Base-by-base conservation (phyloP, 2,113 vertebrate species). In the Calypte anna region DNA sequence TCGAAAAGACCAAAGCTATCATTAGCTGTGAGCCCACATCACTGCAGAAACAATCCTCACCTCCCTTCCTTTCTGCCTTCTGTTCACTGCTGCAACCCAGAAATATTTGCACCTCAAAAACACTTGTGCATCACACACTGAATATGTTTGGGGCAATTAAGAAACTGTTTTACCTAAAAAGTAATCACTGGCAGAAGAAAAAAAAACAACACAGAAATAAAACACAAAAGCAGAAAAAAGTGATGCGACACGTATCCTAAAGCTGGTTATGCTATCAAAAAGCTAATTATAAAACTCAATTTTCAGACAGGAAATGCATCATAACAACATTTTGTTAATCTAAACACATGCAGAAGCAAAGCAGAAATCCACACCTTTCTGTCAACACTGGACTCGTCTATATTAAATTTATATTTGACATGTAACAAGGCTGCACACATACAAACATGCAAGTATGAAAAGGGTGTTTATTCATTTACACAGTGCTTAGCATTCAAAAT, bases 401-500 rank as follows among this genome's bases (percentile, higher is more conserved):
- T 78, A 82, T 81, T 90, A 83, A 78, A 91, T 88, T 94, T 62
- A 68, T 72, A 88, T 92, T 86, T 95, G 91, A 84, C 69, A 63
- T 14, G 53, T 75, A 94, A 86, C 27, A 86, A 90, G 86, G 73
- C 80, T 3, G 10, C 59, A 85, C 31, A 79, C 82, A 80, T 36
- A 75, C 6, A 24, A 74, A 94, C 83, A 84, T 53, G 16, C 50
- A 78, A 94, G 80, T 64, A 78, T 93, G 69, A 93, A 96, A 95
- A 94, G 91, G 12, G 23, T 57, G 86, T 70, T 73, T 96, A 68
- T 93, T 92, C 91, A 86, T 78, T 93, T 84, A 68, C 40, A 86
- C 57, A 84, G 91, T 90, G 57, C 83, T 94, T 86, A 78, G 69
- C 77, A 95, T 95, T 95, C 88, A 88, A 75, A 94, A 96, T 75